Evolutionary conservation across 2,113 vertebrate species (phyloP), one percentile per base, ranked within the genome.

Genomic region (Cnemophilus loriae): DNA sequence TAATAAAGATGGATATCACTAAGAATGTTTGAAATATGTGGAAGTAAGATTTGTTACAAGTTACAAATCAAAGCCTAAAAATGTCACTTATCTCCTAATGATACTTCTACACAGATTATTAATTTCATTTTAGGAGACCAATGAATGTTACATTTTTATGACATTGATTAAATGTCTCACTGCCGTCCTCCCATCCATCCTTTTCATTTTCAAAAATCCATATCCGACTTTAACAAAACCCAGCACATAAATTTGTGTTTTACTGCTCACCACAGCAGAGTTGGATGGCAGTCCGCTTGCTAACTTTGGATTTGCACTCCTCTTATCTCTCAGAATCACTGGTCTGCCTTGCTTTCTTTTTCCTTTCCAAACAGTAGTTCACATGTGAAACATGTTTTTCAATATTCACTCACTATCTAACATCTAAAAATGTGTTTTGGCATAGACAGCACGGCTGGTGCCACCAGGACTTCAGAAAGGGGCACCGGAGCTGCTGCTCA

Each of bases 101-200:
- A 98, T 97, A 98, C 97, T 98, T 98, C 97, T 98, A 96, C 97
- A 98, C 98, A 98, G 98, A 98, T 98, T 98, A 98, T 98, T 98
- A 98, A 98, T 98, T 98, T 98, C 98, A 97, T 98, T 98, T 98
- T 98, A 98, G 98, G 96, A 98, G 97, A 98, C 97, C 98, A 98
- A 98, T 98, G 98, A 98, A 98, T 98, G 97, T 98, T 98, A 97
- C 97, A 97, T 98, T 98, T 98, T 98, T 98, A 98, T 98, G 98
- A 98, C 98, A 98, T 98, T 98, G 98, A 98, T 98, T 98, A 98
- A 98, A 98, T 96, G 98, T 98, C 98, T 98, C 95, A 73, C 87
- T 95, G 93, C 96, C 50, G 0, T 95, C 96, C 96, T 96, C 96
- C 96, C 97, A 98, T 98, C 98, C 97, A 97, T 98, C 97, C 98